Percentiles rank a stretch among this genome's conserved stretches.
phyloP scores from a whole-genome alignment of 23 tunicate genomes.

The Trididemnum clinides region DNA sequence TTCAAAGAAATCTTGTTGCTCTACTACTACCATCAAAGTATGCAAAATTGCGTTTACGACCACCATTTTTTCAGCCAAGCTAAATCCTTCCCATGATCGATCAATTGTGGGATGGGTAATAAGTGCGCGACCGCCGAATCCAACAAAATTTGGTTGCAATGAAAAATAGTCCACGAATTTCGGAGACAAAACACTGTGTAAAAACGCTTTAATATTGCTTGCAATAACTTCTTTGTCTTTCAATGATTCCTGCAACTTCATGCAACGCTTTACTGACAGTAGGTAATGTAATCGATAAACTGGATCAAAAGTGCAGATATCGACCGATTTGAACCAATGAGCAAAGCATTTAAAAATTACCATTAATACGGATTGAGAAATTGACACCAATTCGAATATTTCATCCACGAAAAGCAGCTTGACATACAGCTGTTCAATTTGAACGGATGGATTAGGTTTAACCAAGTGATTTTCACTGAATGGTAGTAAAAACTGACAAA shows the following conservation, averaged over 20 bases:
- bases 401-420: not conserved
- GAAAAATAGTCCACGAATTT: not conserved
- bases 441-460: not conserved
- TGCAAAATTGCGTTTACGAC: not conserved
- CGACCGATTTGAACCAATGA: not conserved
- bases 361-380: not conserved
- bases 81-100: not conserved
- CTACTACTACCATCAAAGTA: not conserved
- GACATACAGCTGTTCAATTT: not conserved
- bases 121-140: not conserved
- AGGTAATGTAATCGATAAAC: not conserved
- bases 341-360: not conserved
- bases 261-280: not conserved
- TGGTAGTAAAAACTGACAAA: not conserved
- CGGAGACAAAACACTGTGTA: too few relatives aligned
- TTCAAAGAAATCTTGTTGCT: not conserved
- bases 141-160: slow-evolving; percentile 15
- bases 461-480: not conserved
- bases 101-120: too few relatives aligned
- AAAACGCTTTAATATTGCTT: too few relatives aligned
- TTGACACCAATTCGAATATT: not conserved
- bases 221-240: not conserved
- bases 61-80: slow-evolving; percentile 15
- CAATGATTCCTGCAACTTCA: not conserved
- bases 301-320: not conserved